Evolutionary conservation across 2,113 vertebrate species (phyloP).

Genomic region (Tonatia bakeri): DNA sequence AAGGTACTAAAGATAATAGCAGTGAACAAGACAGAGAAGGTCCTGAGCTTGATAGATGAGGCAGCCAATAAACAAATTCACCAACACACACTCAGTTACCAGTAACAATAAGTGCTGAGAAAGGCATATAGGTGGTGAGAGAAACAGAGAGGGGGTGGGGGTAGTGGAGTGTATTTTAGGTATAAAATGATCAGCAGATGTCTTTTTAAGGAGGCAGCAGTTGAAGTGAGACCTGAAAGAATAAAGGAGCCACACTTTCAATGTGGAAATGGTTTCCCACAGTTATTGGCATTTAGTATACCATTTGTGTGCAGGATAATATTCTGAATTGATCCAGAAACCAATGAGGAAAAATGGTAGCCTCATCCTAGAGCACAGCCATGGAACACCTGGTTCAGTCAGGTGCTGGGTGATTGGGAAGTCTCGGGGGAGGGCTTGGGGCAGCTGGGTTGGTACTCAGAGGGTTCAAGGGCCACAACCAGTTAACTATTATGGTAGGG

Average conservation of each 20-base stretch:
- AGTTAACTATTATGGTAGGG: not conserved
- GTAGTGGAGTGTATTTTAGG: not conserved
- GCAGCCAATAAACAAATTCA: not conserved
- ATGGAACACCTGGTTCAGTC: not conserved
- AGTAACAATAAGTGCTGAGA: not conserved
- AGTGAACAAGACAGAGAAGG: not conserved
- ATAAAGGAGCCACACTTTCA: not conserved
- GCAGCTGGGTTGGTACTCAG: not conserved
- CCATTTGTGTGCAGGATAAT: not conserved
- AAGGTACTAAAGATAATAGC: not conserved
- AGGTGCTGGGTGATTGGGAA: not conserved
- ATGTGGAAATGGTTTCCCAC: not conserved
- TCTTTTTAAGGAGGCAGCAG: not conserved
- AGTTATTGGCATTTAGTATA: not conserved
- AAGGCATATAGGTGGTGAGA: not conserved
- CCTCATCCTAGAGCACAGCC: not conserved
- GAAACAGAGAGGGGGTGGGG: not conserved
- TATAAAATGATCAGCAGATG: not conserved
- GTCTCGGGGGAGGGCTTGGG: not conserved
- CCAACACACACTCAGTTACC: not conserved
- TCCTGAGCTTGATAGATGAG: not conserved
- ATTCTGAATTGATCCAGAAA: not conserved
- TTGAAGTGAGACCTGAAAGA: not conserved
- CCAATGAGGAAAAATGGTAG: not conserved
- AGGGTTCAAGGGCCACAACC: fast-evolving